Base-by-base conservation (phyloP, 2,888 invertebrate genomes). In the Antitype chi region DNA sequence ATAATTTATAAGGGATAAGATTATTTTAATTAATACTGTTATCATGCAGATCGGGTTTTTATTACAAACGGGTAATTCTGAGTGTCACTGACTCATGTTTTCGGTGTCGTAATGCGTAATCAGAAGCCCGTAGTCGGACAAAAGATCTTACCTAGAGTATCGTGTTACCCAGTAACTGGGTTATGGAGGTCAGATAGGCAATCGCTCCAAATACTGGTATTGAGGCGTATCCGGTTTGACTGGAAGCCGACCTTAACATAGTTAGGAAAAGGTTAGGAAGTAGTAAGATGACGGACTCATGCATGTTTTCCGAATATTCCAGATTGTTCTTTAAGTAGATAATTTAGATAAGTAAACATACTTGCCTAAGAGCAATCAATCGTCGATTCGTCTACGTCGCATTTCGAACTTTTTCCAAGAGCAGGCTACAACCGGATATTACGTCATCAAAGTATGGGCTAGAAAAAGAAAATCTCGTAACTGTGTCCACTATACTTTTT, bases 1-100 rank as follows among this genome's bases (percentile, higher is more conserved):
- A 63, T 82, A 25, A 38, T 32, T 72, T n/a, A 8, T 32, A 20
- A 38, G 55, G 28, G 47, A 77, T 49, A n/a, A 80, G 53, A 77
- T 80, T 80, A 63, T 49, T 20, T 55, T 62, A 66, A 78, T 53
- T 43, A 76, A 43, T 15, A 28, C 43, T 8, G 11, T 28, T 32
- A 20, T 49, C n/a, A 25, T 7, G 3, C 15, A 59, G 57, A 52
- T 63, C 25, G 11, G 0, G n/a, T 17, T 28, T 74, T 28, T 7
- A 3, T 47, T 25, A 43, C 13, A 69, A 77, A 32, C 17, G 20
- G 32, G 53, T n/a, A 55, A 23, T 53, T 63, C 23, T 25, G 47
- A 20, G 3, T 5, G 47, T 25, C 20, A 47, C 11, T 43, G 17
- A 64, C 11, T 20, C 7, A 20, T 47, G 20, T 47, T 20, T 66